Evolutionary conservation across 2,797 vertebrate genomes (phyloP).

Genomic region (Setipinna tenuifilis): DNA sequence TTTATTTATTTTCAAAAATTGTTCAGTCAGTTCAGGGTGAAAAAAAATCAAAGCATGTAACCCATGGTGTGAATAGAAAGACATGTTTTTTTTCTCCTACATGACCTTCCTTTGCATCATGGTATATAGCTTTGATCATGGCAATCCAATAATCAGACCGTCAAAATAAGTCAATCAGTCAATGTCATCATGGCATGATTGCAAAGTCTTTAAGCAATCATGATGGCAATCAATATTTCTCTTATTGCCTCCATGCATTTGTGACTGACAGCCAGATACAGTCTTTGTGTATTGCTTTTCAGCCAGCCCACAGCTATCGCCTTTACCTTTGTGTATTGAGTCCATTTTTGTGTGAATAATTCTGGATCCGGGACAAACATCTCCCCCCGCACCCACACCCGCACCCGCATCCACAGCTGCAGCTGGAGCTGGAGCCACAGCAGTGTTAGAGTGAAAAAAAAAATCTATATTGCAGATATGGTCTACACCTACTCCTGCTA

Average conservation of each 20-base stretch:
- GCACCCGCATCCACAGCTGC: not conserved
- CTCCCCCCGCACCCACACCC: not conserved
- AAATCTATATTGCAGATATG: slow-evolving; percentile 9
- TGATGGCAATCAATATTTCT: slow-evolving; percentile 14
- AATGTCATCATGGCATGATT: not conserved
- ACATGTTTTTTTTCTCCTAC: not conserved
- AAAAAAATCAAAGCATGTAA: not conserved
- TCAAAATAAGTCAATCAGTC: not conserved
- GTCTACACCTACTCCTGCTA: slow-evolving; percentile 2
- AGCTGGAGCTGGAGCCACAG: too few species aligned
- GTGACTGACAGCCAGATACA: not conserved
- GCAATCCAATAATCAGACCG: not conserved
- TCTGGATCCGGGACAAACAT: not conserved
- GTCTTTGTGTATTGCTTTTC: not conserved
- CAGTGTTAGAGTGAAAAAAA: not conserved
- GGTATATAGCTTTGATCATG: too few species aligned
- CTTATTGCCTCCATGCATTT: not conserved
- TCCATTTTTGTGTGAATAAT: not conserved
- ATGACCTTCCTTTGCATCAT: not conserved
- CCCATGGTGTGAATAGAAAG: slow-evolving; percentile 5
- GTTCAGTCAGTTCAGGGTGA: not conserved
- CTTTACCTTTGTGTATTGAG: not conserved
- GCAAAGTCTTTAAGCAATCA: not conserved
- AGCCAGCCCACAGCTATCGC: too few species aligned
- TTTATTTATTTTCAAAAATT: not conserved